These are phyloP conservation scores for Pitangus sulphuratus DNA, from an alignment of 2,797 vertebrate species.

Conservation along the genomic window DNA sequence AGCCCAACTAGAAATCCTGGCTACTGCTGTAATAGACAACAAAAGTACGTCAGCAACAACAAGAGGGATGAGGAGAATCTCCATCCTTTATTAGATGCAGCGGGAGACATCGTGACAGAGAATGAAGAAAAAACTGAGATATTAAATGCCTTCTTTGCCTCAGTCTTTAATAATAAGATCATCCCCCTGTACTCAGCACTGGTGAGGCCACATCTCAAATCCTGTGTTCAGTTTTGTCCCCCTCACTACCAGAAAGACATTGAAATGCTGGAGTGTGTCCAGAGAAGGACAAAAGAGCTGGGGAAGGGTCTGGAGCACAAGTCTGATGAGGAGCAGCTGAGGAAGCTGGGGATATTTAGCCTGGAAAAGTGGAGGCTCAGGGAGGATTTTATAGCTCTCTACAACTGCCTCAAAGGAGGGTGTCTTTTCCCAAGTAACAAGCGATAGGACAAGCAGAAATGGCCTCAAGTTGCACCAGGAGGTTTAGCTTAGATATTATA, in stretches of 20 bases:
- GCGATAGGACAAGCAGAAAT: neutral
- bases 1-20: neutral
- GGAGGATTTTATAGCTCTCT: neutral
- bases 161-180: neutral
- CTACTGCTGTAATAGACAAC: neutral
- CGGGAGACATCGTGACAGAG: neutral
- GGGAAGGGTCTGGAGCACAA: neutral
- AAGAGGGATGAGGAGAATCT: neutral
- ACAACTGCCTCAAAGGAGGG: neutral
- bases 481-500: neutral
- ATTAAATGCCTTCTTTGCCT: neutral
- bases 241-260: neutral
- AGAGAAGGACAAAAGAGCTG: neutral
- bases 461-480: neutral
- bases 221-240: neutral
- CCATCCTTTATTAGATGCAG: neutral
- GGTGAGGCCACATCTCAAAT: fast-evolving
- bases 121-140: neutral
- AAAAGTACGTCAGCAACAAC: neutral
- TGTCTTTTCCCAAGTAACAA: neutral
- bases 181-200: fast-evolving
- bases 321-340: fast-evolving
- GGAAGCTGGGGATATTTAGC: neutral
- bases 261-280: neutral
- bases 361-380: neutral